Conservation (phyloP, 2,797 vertebrate genomes). For the Falco cherrug region DNA sequence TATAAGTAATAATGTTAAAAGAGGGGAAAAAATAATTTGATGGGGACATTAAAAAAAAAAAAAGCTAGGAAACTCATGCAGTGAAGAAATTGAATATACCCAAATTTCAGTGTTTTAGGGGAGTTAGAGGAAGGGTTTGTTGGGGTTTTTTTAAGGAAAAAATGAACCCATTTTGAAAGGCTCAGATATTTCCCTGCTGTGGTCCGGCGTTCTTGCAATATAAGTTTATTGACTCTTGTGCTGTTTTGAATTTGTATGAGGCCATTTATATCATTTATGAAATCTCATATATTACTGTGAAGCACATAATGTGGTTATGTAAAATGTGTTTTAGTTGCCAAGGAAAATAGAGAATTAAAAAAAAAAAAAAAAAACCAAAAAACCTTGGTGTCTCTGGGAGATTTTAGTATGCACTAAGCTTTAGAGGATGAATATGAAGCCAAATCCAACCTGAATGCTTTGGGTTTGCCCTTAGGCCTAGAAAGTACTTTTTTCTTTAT, state of each 20-base stretch:
- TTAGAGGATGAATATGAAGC: constrained; percentile 26
- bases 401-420: constrained; percentile 43
- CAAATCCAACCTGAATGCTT: constrained; percentile 53
- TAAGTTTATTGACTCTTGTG: constrained; percentile 55
- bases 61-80: not conserved
- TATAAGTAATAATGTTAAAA: not conserved
- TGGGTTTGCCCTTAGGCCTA: constrained; percentile 63
- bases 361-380: not conserved
- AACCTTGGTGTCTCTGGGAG: constrained; percentile 17
- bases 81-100: not conserved
- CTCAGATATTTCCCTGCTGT: constrained; percentile 33
- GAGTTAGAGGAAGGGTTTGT: not conserved
- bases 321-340: constrained; percentile 44
- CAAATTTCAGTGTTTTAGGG: not conserved
- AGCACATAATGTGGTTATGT: constrained; percentile 60
- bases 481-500: constrained; percentile 54
- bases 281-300: constrained; percentile 63
- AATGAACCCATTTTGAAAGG: constrained; percentile 5
- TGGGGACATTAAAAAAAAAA: not conserved
- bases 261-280: constrained; percentile 64
- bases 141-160: not conserved
- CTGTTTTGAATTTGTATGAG: constrained; percentile 70
- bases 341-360: constrained; percentile 36
- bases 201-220: constrained; percentile 32
- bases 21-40: not conserved